Conservation (phyloP, 2,113 vertebrate species). For the Eclectus roratus region DNA sequence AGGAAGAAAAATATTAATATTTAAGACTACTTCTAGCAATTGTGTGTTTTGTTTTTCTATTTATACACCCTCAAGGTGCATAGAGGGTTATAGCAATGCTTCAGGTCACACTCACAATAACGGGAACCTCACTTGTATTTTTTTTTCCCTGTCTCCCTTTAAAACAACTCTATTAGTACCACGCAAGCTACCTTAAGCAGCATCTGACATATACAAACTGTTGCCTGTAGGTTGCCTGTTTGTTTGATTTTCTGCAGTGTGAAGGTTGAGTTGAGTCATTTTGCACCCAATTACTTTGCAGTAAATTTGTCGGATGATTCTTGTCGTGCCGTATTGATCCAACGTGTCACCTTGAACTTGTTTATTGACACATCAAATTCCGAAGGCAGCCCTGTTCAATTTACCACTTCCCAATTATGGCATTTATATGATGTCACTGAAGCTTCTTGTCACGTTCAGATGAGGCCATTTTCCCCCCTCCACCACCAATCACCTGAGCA, state of each 20-base stretch:
- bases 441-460: constrained; percentile 83
- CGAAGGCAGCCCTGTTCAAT: constrained; percentile 85
- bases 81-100: constrained; percentile 38
- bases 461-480: constrained; percentile 76
- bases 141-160: constrained; percentile 1
- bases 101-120: constrained; percentile 19
- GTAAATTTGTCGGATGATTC: constrained; percentile 99
- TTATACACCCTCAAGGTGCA: constrained; percentile 15
- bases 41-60: constrained; percentile 36
- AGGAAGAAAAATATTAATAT: constrained; percentile 66
- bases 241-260: constrained; percentile 81
- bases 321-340: constrained; percentile 97
- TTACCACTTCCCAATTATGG: constrained; percentile 98
- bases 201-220: constrained; percentile 79
- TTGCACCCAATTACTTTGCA: constrained; percentile 96
- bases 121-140: neutral
- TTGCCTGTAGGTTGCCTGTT: constrained; percentile 72
- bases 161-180: constrained; percentile 75
- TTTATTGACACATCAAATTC: constrained; percentile 99
- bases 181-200: constrained; percentile 70
- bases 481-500: constrained; percentile 74
- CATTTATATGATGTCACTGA: constrained; percentile 98
- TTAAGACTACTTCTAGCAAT: constrained; percentile 55
- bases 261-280: constrained; percentile 92
- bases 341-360: constrained; percentile 99